Percentiles rank a stretch among this genome's conserved stretches.
phyloP scores from a whole-genome alignment of 2,797 vertebrate species.

The Rhadinocentrus ornatus region DNA sequence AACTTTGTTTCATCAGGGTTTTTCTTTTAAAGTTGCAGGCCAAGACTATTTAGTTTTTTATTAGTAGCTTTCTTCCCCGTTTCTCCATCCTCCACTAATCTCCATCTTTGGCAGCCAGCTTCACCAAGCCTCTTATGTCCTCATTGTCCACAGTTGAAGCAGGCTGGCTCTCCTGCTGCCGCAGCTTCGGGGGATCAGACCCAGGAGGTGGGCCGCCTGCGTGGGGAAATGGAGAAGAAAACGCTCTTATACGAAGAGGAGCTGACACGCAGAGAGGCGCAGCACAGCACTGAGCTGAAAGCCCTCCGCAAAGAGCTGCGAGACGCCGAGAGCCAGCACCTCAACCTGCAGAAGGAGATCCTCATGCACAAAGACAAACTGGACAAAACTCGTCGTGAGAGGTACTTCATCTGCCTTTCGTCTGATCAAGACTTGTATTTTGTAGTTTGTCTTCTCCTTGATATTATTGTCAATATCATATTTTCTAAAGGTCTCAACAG shows the following conservation, averaged over 20 bases:
- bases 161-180: constrained; percentile 81
- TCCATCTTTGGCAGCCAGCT: background rate
- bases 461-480: background rate
- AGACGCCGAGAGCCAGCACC: constrained; percentile 95
- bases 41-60: background rate
- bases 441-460: background rate
- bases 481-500: background rate
- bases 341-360: constrained; percentile 96
- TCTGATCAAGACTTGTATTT: background rate
- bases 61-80: background rate
- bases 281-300: constrained; percentile 91
- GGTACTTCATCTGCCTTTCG: constrained; percentile 70
- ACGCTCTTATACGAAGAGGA: constrained; percentile 93
- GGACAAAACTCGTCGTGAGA: constrained; percentile 95
- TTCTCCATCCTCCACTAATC: background rate
- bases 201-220: constrained; percentile 92
- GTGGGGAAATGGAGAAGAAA: constrained; percentile 95
- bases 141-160: constrained; percentile 85
- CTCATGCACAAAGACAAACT: constrained; percentile 97
- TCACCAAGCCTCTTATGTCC: background rate
- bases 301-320: constrained; percentile 92
- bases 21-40: background rate
- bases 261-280: constrained; percentile 87
- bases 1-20: background rate
- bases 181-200: constrained; percentile 87